These are phyloP conservation scores for Actenoides lindsayi DNA, from an alignment of 2,113 vertebrate genomes.

Conservation along the genomic window DNA sequence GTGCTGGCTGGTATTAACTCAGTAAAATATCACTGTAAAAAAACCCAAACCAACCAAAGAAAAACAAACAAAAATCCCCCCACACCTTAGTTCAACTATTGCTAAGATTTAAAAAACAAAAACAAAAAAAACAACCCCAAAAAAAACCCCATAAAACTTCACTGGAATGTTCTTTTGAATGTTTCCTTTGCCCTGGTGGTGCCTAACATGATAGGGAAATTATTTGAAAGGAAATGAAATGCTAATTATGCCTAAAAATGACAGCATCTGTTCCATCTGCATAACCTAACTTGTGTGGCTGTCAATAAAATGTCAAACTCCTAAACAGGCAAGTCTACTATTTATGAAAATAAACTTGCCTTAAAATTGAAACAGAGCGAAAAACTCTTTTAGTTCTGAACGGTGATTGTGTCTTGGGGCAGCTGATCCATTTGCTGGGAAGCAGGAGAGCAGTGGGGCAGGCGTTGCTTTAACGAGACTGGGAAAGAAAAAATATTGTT, in stretches of 20 bases:
- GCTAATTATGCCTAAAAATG: constrained; percentile 51
- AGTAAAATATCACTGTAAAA: not conserved
- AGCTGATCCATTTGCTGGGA: not conserved
- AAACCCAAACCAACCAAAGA: not conserved
- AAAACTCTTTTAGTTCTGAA: not conserved
- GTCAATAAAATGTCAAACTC: constrained; percentile 30
- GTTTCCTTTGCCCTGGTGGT: not conserved
- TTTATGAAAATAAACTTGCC: constrained; percentile 5
- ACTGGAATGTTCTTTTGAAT: not conserved
- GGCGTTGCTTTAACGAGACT: not conserved
- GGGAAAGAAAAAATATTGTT: not conserved
- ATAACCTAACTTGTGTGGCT: constrained; percentile 9
- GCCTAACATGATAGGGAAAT: constrained; percentile 10
- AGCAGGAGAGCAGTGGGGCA: not conserved
- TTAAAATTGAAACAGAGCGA: not conserved
- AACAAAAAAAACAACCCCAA: not conserved
- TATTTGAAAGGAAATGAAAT: constrained; percentile 54
- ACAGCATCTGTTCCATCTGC: not conserved
- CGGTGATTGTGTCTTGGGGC: not conserved
- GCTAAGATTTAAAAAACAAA: not conserved
- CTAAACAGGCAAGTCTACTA: not conserved
- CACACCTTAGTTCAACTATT: not conserved
- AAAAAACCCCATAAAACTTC: not conserved
- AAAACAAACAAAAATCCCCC: no score
- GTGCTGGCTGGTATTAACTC: not conserved